A percentile compares a stretch with the other conserved stretches of the same genome.
Conservation (phyloP, 2,888 invertebrate genomes). For the Branchipolynoe longqiensis region DNA sequence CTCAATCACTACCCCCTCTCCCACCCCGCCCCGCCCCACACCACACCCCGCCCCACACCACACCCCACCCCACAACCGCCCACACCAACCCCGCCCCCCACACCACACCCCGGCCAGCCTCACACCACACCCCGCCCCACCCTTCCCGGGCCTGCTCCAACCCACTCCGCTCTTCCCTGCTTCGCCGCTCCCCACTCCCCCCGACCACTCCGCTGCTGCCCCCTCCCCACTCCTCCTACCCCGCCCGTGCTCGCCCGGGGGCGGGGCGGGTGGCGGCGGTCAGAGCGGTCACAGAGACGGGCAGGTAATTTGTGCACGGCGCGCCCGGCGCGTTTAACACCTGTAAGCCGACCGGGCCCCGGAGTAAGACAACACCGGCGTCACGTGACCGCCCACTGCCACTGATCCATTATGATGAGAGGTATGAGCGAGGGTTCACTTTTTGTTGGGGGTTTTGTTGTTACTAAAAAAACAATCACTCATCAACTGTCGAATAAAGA, state of each 20-base stretch:
- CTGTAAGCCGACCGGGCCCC: conserved; percentile 4
- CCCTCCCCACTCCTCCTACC: background rate
- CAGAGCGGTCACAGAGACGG: background rate
- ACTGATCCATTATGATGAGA: conserved; percentile 41
- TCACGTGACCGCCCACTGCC: conserved; percentile 25
- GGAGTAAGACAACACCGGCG: conserved; percentile 32
- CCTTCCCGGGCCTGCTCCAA: too few species aligned
- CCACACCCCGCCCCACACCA: background rate
- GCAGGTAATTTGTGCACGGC: conserved; percentile 9
- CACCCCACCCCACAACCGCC: too few species aligned
- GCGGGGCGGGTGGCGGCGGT: background rate
- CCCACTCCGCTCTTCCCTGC: too few species aligned
- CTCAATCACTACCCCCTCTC: background rate
- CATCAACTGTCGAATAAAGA: too few species aligned
- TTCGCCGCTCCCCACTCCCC: too few species aligned
- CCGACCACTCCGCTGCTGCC: too few species aligned
- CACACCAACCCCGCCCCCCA: background rate
- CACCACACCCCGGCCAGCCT: background rate
- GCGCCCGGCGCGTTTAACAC: conserved; percentile 9
- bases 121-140: background rate
- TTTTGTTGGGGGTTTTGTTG: too few species aligned
- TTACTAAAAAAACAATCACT: too few species aligned
- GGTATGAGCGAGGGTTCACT: background rate
- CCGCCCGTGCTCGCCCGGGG: background rate
- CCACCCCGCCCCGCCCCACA: background rate